Base-by-base conservation (phyloP, 2,113 vertebrate genomes). In the Rhinopithecus roxellana region DNA sequence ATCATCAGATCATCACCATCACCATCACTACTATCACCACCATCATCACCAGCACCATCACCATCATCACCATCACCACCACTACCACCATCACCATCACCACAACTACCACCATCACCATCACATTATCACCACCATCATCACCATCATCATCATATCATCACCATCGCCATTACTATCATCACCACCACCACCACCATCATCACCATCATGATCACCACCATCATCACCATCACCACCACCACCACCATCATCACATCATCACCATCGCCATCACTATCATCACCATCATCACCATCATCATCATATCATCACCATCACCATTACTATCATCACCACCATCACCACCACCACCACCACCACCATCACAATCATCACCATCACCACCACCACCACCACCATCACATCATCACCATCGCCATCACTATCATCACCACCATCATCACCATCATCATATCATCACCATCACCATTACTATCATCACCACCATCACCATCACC, bases 311-410 rank as follows among this genome's bases (percentile, higher is more conserved):
- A 22, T 1, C 77, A 52, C 57, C 40, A 38, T 3, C 59, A 52
- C 0, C n/a, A n/a, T n/a, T n/a, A n/a, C n/a, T n/a, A n/a, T n/a
- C 43, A 18, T 0, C 43, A 67, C 0, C 14, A 38, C 0, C 57
- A 79, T 0, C 40, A 30, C n/a, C n/a, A n/a, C n/a, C n/a, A 0
- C 0, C 38, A 35, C 1, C 38, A 59, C 0, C 40, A 61, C 0
- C 20, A 78, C 0, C 61, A 16, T 0, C n/a, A n/a, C n/a, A n/a
- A n/a, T n/a, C n/a, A n/a, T n/a, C n/a, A n/a, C n/a, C n/a, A n/a
- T n/a, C 77, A 52, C 0, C 45, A 10, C 0, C 48, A 64, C 0
- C 69, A 9, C 0, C 25, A 85, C 0, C 48, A n/a, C 0, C 32
- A 48, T 0, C n/a, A n/a, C 32, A 75, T 0, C 52, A 23, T 0